These are phyloP conservation scores for Anaspis maculata DNA, from an alignment of 2,888 invertebrate genomes.

Conservation along the genomic window DNA sequence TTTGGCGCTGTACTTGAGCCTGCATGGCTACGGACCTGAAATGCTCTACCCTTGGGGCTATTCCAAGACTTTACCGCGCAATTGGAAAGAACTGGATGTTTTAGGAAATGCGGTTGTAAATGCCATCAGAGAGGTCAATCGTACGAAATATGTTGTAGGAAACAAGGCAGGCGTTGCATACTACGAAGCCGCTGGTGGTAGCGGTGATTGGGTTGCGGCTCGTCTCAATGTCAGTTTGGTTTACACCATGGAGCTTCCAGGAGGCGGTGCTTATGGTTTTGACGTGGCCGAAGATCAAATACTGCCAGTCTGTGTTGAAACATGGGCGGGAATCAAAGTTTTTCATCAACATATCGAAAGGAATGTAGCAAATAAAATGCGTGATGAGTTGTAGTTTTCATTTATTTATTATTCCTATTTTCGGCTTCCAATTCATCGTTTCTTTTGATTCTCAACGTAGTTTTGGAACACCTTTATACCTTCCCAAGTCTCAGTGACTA, in stretches of 20 bases:
- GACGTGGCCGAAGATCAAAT: constrained; percentile 48
- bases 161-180: constrained; percentile 45
- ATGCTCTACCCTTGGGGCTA: constrained; percentile 63
- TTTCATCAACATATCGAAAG: too few relatives aligned
- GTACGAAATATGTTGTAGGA: constrained; percentile 28
- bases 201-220: constrained; percentile 57
- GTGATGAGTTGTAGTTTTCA: too few relatives aligned
- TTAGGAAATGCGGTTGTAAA: constrained; percentile 41
- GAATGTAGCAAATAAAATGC: too few relatives aligned
- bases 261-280: constrained; percentile 47
- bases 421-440: too few relatives aligned
- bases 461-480: constrained; percentile 42
- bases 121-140: constrained; percentile 37
- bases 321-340: constrained; percentile 49
- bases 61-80: constrained; percentile 45
- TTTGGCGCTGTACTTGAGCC: constrained; percentile 57
- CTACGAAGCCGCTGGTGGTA: constrained; percentile 50
- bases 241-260: constrained; percentile 57
- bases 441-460: too few relatives aligned
- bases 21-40: constrained; percentile 72
- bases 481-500: constrained; percentile 51
- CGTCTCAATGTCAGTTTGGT: constrained; percentile 48
- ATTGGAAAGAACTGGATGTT: constrained; percentile 41
- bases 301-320: constrained; percentile 47
- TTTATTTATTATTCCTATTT: too few relatives aligned